A percentile compares a stretch with the other conserved stretches of the same genome.
These are phyloP conservation scores for Dromiciops gliroides DNA, from an alignment of 2,113 vertebrate species.

Conservation along the genomic window DNA sequence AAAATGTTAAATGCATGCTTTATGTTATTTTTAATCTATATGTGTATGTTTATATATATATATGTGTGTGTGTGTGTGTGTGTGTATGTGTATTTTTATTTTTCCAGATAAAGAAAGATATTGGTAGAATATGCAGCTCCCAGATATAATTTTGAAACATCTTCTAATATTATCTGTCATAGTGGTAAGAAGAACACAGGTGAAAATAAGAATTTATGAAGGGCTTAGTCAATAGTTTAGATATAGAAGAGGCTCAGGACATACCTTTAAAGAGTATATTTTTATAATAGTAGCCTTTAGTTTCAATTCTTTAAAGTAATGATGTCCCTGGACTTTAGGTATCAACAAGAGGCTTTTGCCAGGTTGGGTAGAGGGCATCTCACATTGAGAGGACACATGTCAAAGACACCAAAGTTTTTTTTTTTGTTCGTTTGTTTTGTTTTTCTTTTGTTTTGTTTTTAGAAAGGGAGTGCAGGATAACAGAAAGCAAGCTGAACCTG, in stretches of 20 bases:
- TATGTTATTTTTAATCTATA: background rate
- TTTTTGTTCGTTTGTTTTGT: too few species aligned
- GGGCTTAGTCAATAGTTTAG: background rate
- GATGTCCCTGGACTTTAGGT: background rate
- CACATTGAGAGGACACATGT: background rate
- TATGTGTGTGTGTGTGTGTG: background rate
- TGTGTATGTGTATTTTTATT: background rate
- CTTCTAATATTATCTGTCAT: too few species aligned
- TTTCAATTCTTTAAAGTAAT: background rate
- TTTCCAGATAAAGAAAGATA: background rate
- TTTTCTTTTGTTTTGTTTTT: too few species aligned
- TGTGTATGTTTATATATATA: background rate
- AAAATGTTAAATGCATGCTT: background rate
- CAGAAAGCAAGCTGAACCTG: background rate
- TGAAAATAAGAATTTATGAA: background rate
- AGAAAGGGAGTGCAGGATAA: background rate
- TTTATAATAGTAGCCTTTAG: background rate
- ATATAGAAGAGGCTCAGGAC: background rate
- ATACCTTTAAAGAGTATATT: background rate
- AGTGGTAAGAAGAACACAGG: background rate
- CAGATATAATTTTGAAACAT: background rate
- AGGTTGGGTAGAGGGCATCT: background rate
- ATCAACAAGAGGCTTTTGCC: background rate
- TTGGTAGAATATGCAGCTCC: background rate
- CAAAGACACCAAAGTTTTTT: background rate